A percentile compares a stretch with the other conserved stretches of the same genome.
phyloP scores from a whole-genome alignment of 1,140 invertebrate genomes.

The Lepidurus apus region DNA sequence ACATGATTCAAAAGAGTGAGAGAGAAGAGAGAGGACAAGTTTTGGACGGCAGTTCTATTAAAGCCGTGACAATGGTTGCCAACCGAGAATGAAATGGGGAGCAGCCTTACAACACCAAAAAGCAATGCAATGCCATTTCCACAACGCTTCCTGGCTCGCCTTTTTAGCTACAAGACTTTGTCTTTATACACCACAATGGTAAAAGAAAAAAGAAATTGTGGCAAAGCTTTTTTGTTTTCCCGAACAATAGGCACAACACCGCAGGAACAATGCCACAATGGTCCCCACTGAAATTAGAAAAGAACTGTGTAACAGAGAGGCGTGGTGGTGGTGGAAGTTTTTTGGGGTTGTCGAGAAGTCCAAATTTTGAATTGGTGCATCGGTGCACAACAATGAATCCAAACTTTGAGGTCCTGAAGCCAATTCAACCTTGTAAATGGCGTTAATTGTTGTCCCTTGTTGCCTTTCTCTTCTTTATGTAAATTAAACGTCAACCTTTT shows the following conservation, averaged over 20 bases:
- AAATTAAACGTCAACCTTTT: background rate
- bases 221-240: constrained; percentile 19
- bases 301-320: background rate
- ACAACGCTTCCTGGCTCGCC: constrained; percentile 17
- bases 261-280: constrained; percentile 4
- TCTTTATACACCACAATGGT: constrained; percentile 5
- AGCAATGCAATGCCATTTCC: constrained; percentile 21
- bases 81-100: constrained; percentile 14
- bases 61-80: constrained; percentile 20
- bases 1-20: constrained; percentile 16
- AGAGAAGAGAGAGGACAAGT: constrained; percentile 9
- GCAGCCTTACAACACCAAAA: constrained; percentile 18
- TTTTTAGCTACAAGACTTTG: constrained; percentile 14
- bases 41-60: constrained; percentile 21
- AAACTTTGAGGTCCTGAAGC: background rate
- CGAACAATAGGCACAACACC: constrained; percentile 18
- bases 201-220: constrained; percentile 12
- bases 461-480: background rate
- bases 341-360: background rate
- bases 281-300: background rate
- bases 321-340: constrained; percentile 8
- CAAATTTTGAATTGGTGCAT: constrained; percentile 16
- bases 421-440: constrained; percentile 19
- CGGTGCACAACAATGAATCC: constrained; percentile 1
- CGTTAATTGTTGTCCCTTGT: background rate